Evolutionary conservation across 1,140 invertebrate genomes (phyloP).

Genomic region (Dolichoris vasculosae): DNA sequence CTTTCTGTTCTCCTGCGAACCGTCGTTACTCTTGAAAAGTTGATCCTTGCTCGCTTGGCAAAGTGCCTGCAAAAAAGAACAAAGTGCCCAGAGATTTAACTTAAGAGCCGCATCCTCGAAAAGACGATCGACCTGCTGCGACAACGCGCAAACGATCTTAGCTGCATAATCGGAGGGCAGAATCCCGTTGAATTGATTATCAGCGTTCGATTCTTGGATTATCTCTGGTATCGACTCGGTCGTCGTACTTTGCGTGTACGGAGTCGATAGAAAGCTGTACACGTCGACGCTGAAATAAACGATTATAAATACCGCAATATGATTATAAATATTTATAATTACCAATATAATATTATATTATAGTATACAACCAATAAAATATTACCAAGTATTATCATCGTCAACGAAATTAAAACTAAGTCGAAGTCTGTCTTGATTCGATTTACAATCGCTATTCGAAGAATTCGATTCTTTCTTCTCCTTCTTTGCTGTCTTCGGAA

Average conservation of each 20-base stretch:
- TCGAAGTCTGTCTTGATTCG: constrained; percentile 70
- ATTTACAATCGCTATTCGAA: constrained; percentile 61
- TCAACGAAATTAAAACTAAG: constrained; percentile 77
- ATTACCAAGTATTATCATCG: constrained; percentile 85
- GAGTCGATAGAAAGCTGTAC: constrained; percentile 86
- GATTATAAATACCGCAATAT: no score
- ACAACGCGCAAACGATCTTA: constrained; percentile 89
- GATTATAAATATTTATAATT: no score
- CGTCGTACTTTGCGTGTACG: constrained; percentile 77
- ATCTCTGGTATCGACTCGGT: constrained; percentile 79
- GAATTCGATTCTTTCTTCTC: constrained; percentile 69
- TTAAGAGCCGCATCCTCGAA: constrained; percentile 91
- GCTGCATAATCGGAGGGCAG: constrained; percentile 87
- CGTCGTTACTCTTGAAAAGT: constrained; percentile 76
- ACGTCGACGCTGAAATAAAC: constrained; percentile 80
- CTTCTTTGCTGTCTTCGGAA: constrained; percentile 71
- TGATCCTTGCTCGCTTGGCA: constrained; percentile 89
- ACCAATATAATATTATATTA: no score
- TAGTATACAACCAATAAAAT: constrained; percentile 6
- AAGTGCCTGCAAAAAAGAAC: constrained; percentile 86
- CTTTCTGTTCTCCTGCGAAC: constrained; percentile 70
- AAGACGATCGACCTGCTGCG: constrained; percentile 88
- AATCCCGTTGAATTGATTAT: constrained; percentile 80
- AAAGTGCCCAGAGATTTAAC: constrained; percentile 88
- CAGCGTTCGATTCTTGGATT: constrained; percentile 79